Base-by-base conservation (phyloP, 2,888 invertebrate genomes). In the Lochmaea capreae region DNA sequence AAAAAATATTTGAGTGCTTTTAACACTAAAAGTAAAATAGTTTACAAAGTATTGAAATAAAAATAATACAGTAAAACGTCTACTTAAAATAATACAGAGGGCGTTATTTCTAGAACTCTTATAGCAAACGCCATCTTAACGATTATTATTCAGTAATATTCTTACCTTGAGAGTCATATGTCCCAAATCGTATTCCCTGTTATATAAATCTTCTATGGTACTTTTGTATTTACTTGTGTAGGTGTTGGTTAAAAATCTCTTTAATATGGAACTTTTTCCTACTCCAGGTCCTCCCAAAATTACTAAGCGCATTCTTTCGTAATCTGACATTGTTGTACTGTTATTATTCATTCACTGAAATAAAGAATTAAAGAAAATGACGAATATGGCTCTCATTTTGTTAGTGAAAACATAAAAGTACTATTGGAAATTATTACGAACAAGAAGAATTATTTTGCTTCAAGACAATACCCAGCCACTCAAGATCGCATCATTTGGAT, bases 161-260 rank as follows among this genome's bases (percentile, higher is more conserved):
- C 69, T 57, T 54, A 70, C 71, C 43, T 94, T 94, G 59, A 95
- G 88, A 12, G 93, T 92, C 78, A 93, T 90, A 43, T 91, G 90
- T 58, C 94, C 93, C 73, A 95, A 89, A 83, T 94, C 92, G 86
- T 94, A 96, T 86, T 96, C 95, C 73, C 94, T 90, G 83, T 94
- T 95, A 87, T 95, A 95, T 39, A 96, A 90, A 86, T 97, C 97
- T 85, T 97, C 96, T 46, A 96, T 94, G 14, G 96, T 97, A 81
- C 95, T 93, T 80, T 92, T 91, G 87, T 97, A 95, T 83, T 93
- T 92, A 82, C 94, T 94, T 66, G 91, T 90, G 87, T 93, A 97
- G 6, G 93, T 93, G 85, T 94, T 93, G 83, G 92, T 93, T 72
- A 96, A 90, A 83, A 96, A 94, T 67, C 95, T 90, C 81, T 93